phyloP scores from a whole-genome alignment of 2,888 invertebrate species.

The Xestia rhomboidea region DNA sequence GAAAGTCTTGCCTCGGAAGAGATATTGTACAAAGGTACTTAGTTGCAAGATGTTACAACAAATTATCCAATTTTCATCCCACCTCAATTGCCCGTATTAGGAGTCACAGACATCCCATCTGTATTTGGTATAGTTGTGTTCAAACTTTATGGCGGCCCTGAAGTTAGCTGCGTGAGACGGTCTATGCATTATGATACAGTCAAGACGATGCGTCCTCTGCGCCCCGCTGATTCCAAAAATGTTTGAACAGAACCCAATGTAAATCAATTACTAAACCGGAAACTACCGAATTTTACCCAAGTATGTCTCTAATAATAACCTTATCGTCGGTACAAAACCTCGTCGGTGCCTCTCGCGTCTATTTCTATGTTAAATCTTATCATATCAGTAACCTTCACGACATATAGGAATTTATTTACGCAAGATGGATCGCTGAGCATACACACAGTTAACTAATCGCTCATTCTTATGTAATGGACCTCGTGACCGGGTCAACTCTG shows the following conservation, averaged over 20 bases:
- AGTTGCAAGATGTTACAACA: neutral
- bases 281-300: neutral
- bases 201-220: neutral
- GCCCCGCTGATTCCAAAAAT: neutral
- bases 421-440: constrained; percentile 62
- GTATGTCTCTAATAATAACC: constrained; percentile 5
- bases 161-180: neutral
- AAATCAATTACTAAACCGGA: neutral
- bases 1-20: constrained; percentile 18
- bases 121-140: neutral
- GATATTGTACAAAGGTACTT: neutral
- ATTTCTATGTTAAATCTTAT: constrained; percentile 58
- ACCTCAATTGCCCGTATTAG: neutral
- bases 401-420: constrained; percentile 55
- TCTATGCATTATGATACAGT: neutral
- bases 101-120: neutral
- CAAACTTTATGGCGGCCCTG: neutral
- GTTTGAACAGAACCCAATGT: neutral
- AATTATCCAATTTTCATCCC: neutral
- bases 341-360: constrained; percentile 43
- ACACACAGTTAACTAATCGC: constrained; percentile 47
- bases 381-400: constrained; percentile 63
- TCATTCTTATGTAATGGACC: constrained; percentile 56
- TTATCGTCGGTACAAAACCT: constrained; percentile 40
- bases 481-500: constrained; percentile 52